Conservation (phyloP, 1,140 invertebrate genomes). For the Drosophila erecta region DNA sequence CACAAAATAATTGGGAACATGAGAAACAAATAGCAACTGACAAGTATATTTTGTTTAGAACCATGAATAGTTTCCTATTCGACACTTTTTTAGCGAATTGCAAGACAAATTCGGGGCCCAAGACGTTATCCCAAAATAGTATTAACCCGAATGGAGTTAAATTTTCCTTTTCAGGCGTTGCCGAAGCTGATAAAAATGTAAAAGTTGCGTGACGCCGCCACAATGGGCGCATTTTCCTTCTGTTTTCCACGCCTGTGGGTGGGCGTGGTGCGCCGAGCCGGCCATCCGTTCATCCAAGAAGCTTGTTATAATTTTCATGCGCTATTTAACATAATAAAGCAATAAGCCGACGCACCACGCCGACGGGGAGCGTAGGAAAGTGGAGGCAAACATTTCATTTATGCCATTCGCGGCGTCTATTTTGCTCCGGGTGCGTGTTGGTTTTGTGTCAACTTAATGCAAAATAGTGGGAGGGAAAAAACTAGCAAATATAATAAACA, state of each 20-base stretch:
- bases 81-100: slow-evolving; percentile 10
- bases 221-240: slow-evolving; percentile 8
- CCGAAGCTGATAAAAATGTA: slow-evolving; percentile 37
- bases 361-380: slow-evolving; percentile 4
- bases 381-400: slow-evolving; percentile 60
- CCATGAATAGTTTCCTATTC: too few relatives aligned
- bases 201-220: slow-evolving; percentile 36
- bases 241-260: not conserved
- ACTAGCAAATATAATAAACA: slow-evolving; percentile 55
- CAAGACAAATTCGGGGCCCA: slow-evolving; percentile 5
- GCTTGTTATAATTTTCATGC: slow-evolving; percentile 78
- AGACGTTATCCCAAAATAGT: not conserved
- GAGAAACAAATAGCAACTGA: too few relatives aligned
- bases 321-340: slow-evolving; percentile 81
- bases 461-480: slow-evolving; percentile 16
- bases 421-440: slow-evolving; percentile 43
- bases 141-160: slow-evolving; percentile 28
- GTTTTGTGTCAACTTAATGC: slow-evolving; percentile 68
- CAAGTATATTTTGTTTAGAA: too few relatives aligned
- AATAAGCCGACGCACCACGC: slow-evolving; percentile 66
- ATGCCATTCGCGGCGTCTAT: slow-evolving; percentile 27
- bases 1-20: too few relatives aligned
- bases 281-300: slow-evolving; percentile 48
- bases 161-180: slow-evolving; percentile 31
- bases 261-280: slow-evolving; percentile 1